A percentile compares a stretch with the other conserved stretches of the same genome.
phyloP scores from a whole-genome alignment of 1,140 invertebrate genomes.

The Drosophila ficusphila region DNA sequence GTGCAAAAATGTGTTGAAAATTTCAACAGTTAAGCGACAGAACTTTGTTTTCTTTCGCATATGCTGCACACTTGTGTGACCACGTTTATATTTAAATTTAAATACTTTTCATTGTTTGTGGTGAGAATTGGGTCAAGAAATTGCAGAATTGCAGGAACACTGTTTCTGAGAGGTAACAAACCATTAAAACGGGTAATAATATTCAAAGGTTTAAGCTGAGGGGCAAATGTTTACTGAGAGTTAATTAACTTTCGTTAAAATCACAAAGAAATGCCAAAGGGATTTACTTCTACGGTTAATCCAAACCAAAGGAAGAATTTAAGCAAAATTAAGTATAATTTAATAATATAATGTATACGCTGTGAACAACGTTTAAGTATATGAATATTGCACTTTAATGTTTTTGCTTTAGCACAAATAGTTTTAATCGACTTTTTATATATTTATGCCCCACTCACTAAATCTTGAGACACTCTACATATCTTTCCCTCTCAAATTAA shows the following conservation, averaged over 20 bases:
- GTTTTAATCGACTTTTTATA: background rate
- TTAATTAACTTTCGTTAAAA: too few species aligned
- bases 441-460: background rate
- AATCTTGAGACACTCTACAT: background rate
- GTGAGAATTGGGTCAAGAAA: conserved; percentile 58
- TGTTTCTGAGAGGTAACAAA: background rate
- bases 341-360: too few species aligned
- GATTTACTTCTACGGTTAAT: too few species aligned
- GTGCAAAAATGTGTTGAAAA: conserved; percentile 78
- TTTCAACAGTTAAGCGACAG: conserved; percentile 35
- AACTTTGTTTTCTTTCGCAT: conserved; percentile 7
- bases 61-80: conserved; percentile 20
- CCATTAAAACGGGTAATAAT: conserved; percentile 1
- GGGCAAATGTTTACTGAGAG: background rate
- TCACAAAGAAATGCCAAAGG: too few species aligned
- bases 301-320: too few species aligned
- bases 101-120: conserved; percentile 62
- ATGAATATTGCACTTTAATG: background rate
- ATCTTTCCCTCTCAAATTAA: background rate
- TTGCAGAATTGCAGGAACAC: conserved; percentile 43
- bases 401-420: background rate
- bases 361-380: too few species aligned
- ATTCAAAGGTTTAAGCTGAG: background rate
- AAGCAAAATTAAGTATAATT: too few species aligned
- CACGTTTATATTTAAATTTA: conserved; percentile 33